phyloP scores from a whole-genome alignment of 2,113 vertebrate genomes.

The Trogon surrucura region DNA sequence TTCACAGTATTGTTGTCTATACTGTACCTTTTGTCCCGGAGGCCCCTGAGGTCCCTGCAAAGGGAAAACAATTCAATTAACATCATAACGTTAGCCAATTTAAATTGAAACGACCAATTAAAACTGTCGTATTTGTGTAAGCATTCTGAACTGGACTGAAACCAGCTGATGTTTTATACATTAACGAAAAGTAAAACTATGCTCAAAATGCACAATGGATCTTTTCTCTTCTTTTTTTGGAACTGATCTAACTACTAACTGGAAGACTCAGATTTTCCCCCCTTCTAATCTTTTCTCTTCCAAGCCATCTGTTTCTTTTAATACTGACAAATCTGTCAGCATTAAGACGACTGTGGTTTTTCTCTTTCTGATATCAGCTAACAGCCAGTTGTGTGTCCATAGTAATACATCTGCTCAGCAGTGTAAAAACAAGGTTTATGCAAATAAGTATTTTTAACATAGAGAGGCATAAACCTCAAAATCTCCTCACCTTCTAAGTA shows the following conservation, averaged over 20 bases:
- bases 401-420: background rate
- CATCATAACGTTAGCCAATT: conserved; percentile 63
- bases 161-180: conserved; percentile 25
- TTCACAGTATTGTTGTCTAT: conserved; percentile 60
- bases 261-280: background rate
- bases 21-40: conserved; percentile 90
- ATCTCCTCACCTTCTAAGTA: background rate
- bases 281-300: background rate
- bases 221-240: conserved; percentile 29
- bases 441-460: background rate
- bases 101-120: conserved; percentile 68
- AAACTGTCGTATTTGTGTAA: conserved; percentile 37
- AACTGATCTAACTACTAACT: conserved; percentile 5
- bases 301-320: conserved; percentile 25
- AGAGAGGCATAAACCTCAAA: background rate
- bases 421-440: background rate
- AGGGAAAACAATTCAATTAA: conserved; percentile 79
- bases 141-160: conserved; percentile 56
- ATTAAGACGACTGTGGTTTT: background rate
- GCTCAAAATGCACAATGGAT: conserved; percentile 7
- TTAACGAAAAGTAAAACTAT: conserved; percentile 13
- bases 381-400: background rate
- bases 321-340: background rate
- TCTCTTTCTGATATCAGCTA: background rate
- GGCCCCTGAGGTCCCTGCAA: conserved; percentile 92